These are phyloP conservation scores for Agelaius tricolor DNA, from an alignment of 2,113 vertebrate genomes.

Conservation along the genomic window DNA sequence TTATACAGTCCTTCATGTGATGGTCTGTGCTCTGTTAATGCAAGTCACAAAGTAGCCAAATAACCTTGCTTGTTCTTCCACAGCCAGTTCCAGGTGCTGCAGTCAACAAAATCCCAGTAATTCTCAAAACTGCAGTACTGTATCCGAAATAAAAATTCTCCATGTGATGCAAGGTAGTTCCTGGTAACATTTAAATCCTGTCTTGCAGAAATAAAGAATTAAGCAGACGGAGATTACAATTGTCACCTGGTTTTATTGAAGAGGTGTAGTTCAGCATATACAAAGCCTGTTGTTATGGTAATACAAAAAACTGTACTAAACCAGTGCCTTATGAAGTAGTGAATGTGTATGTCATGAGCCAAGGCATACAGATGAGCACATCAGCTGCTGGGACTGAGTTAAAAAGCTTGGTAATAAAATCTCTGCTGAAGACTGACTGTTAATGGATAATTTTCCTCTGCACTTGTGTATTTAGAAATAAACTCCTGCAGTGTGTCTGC, in stretches of 20 bases:
- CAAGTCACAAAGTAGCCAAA: neutral
- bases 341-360: neutral
- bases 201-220: slow-evolving; percentile 64
- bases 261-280: slow-evolving; percentile 23
- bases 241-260: slow-evolving; percentile 16
- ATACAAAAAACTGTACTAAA: neutral
- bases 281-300: slow-evolving; percentile 46
- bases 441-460: neutral
- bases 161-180: slow-evolving; percentile 12
- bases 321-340: neutral
- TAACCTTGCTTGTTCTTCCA: slow-evolving; percentile 31
- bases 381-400: neutral
- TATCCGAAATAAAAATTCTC: slow-evolving; percentile 3
- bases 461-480: neutral
- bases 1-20: neutral
- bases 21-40: neutral
- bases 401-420: neutral
- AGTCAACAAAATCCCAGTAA: slow-evolving; percentile 11
- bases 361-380: neutral
- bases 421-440: neutral
- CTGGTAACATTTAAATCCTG: slow-evolving; percentile 56
- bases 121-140: neutral
- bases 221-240: slow-evolving; percentile 11
- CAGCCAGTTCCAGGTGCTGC: neutral
- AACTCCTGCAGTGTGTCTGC: neutral